Evolutionary conservation across 2,113 vertebrate species (phyloP).

Genomic region (Caranx melampygus): DNA sequence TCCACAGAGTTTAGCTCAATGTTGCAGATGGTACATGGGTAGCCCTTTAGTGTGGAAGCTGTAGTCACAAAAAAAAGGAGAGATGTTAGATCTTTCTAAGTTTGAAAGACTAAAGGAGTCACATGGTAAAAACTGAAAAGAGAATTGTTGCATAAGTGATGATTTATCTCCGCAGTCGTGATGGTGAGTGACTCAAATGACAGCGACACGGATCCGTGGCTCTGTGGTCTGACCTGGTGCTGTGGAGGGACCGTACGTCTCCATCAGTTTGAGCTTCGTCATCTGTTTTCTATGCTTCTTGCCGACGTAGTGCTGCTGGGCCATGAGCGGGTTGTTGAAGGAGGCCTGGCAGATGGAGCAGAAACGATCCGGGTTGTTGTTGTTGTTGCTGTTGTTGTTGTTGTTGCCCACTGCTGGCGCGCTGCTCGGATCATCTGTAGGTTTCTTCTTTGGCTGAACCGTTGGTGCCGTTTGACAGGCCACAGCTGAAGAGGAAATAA

Average conservation of each 20-base stretch:
- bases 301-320: conserved; percentile 95
- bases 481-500: conserved; percentile 3
- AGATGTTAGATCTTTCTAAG: not conserved
- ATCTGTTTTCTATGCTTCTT: conserved; percentile 97
- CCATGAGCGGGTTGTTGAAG: conserved; percentile 98
- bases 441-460: conserved; percentile 56
- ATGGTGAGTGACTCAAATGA: not conserved
- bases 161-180: not conserved
- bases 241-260: conserved; percentile 89
- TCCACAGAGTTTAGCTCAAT: conserved; percentile 98
- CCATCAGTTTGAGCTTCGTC: conserved; percentile 95
- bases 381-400: conserved; percentile 63
- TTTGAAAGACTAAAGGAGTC: not conserved
- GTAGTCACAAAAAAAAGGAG: conserved; percentile 57
- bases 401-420: not conserved
- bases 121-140: not conserved
- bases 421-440: not conserved
- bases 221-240: conserved; percentile 73
- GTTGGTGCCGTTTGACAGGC: conserved; percentile 50
- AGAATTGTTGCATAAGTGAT: not conserved
- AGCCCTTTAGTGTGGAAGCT: conserved; percentile 92
- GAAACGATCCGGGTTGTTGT: conserved; percentile 90
- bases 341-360: conserved; percentile 95
- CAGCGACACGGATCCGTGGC: not conserved
- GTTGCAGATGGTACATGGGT: conserved; percentile 92